Base-by-base conservation (phyloP, 2,888 invertebrate genomes). In the Xestia xanthographa region DNA sequence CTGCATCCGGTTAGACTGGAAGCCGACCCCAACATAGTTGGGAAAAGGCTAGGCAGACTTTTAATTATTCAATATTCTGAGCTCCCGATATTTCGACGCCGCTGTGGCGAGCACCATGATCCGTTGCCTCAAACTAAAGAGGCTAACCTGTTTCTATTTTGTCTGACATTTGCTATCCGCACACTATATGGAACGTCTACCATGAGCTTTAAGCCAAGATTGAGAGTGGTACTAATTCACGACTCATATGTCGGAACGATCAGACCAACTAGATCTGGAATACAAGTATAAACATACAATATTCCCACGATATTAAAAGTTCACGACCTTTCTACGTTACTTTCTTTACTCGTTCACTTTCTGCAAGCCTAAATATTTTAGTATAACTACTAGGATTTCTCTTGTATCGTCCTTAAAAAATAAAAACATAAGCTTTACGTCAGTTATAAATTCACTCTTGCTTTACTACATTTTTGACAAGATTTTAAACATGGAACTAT, bases 231-330 rank as follows among this genome's bases (percentile, higher is more conserved):
- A 38, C 8, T 11, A 34, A 75, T 74, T 45, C 22, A 38, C 48
- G 17, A 70, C 38, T 14, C 22, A 20, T 66, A 45, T 53, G 56
- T 58, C 65, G 68, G 68, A 65, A 56, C 29, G 41, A 26, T 65
- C 45, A 26, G 8, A 56, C 26, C n/a, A n/a, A n/a, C n/a, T n/a
- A n/a, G n/a, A 53, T 50, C 65, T 29, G 53, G 34, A 26, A 71
- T 53, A 45, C 22, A 38, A 53, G 9, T 38, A 48, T 38, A 8
- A 41, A 41, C 29, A 26, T 34, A 79, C 50, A 58, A 65, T 71
- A 45, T 71, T 80, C 80, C 72, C 80, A 80, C 84, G 84, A 45
- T 80, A 58, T 79, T n/a, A 67, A 67, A 69, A n/a, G n/a, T 29
- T 79, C 84, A 84, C 80, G 80, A 80, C 84, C 66, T 79, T 83